These are phyloP conservation scores for Sericinus montela DNA, from an alignment of 2,888 invertebrate species.

Conservation along the genomic window DNA sequence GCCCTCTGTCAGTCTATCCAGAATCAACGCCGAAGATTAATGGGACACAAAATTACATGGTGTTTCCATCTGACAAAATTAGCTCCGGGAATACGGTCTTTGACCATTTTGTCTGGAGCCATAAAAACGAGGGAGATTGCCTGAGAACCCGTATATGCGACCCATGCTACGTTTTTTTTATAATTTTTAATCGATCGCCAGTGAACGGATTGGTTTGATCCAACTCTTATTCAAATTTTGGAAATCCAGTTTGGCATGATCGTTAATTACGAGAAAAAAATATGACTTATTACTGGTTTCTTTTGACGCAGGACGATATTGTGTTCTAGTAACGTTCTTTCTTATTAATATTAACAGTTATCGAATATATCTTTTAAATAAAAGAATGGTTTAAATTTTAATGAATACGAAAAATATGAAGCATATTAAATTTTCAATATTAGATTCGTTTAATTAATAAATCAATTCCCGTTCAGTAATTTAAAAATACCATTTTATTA, in stretches of 20 bases:
- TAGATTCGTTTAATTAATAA: too few relatives aligned
- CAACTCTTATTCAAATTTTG: conserved; percentile 27
- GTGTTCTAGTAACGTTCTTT: not conserved
- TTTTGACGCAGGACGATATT: not conserved
- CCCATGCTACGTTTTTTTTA: conserved; percentile 41
- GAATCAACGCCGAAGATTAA: conserved; percentile 58
- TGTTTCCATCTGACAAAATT: conserved; percentile 56
- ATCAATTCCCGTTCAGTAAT: too few relatives aligned
- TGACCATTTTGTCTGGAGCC: conserved; percentile 41
- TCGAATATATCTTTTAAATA: too few relatives aligned
- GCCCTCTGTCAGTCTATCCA: conserved; percentile 55
- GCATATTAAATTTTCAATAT: too few relatives aligned
- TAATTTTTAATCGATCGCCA: conserved; percentile 29
- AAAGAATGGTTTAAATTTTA: too few relatives aligned
- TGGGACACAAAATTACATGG: conserved; percentile 66
- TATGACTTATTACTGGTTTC: not conserved
- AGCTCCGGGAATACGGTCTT: conserved; percentile 44
- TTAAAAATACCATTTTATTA: too few relatives aligned
- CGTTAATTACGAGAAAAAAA: not conserved
- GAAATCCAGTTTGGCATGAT: conserved; percentile 23
- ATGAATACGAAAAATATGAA: too few relatives aligned
- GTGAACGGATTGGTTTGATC: conserved; percentile 48
- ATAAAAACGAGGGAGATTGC: conserved; percentile 50
- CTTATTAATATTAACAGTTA: not conserved
- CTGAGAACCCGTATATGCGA: conserved; percentile 62